Conservation (phyloP, 2,797 vertebrate species). For the Podarcis siculus region DNA sequence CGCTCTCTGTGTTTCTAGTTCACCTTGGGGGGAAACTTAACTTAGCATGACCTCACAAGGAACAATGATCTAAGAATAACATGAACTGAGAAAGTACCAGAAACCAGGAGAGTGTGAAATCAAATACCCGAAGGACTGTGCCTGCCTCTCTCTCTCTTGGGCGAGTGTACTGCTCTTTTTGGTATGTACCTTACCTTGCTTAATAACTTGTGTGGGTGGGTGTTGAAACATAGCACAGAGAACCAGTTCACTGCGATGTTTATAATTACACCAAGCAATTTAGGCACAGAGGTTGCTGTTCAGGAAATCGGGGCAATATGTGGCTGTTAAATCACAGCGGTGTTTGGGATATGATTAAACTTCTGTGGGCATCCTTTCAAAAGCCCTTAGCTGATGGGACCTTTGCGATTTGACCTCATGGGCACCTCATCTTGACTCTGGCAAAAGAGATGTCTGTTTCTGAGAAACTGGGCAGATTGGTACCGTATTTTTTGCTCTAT, state of each 20-base stretch:
- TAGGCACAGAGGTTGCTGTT: conserved; percentile 13
- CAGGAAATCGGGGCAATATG: conserved; percentile 1
- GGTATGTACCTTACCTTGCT: background rate
- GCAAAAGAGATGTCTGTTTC: background rate
- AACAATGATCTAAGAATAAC: background rate
- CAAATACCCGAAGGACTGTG: background rate
- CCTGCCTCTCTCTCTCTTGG: background rate
- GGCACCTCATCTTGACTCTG: background rate
- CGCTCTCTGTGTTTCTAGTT: background rate
- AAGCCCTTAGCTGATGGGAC: background rate
- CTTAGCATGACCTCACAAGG: background rate
- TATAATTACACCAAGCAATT: conserved; percentile 13
- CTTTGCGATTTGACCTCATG: background rate
- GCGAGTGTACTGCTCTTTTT: background rate
- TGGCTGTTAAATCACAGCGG: background rate
- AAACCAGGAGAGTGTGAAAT: conserved; percentile 5
- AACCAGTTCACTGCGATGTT: background rate
- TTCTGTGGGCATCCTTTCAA: background rate
- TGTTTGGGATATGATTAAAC: background rate
- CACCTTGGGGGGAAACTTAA: background rate
- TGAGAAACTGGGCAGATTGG: background rate
- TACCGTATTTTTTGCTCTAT: no score
- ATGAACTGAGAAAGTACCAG: background rate
- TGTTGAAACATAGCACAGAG: conserved; percentile 16
- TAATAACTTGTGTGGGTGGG: background rate